Evolutionary conservation across 2,113 vertebrate genomes (phyloP).

Genomic region (Furnarius figulus): DNA sequence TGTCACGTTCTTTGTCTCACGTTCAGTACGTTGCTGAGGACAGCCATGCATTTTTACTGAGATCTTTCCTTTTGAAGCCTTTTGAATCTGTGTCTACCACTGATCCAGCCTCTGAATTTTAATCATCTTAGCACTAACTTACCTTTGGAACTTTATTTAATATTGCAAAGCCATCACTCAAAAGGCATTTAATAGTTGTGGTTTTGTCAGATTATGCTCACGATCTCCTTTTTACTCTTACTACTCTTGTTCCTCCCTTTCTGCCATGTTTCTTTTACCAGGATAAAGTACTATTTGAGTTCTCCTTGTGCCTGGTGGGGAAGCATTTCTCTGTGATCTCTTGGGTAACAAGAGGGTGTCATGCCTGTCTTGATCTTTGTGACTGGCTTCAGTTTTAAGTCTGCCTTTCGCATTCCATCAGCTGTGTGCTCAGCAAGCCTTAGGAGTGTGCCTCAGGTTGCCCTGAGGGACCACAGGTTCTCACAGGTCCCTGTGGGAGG

Average conservation of each 20-base stretch:
- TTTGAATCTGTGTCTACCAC: not conserved
- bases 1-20: conserved; percentile 12
- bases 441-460: not conserved
- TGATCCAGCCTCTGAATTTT: conserved; percentile 14
- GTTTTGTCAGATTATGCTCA: not conserved
- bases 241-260: not conserved
- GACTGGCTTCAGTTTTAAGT: not conserved
- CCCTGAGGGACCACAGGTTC: not conserved
- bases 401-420: not conserved
- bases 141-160: not conserved
- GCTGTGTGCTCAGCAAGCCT: not conserved
- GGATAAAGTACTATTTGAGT: not conserved
- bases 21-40: not conserved
- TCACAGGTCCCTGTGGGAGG: not conserved
- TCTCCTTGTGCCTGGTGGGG: not conserved
- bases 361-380: not conserved
- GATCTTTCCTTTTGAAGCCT: conserved; percentile 17
- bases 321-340: not conserved
- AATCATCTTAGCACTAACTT: not conserved
- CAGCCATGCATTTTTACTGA: conserved; percentile 27
- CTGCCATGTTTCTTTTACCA: not conserved
- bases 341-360: not conserved
- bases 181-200: not conserved
- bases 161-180: not conserved
- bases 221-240: not conserved